Base-by-base conservation (phyloP, 1,140 invertebrate genomes). In the Conopomorpha cramerella region DNA sequence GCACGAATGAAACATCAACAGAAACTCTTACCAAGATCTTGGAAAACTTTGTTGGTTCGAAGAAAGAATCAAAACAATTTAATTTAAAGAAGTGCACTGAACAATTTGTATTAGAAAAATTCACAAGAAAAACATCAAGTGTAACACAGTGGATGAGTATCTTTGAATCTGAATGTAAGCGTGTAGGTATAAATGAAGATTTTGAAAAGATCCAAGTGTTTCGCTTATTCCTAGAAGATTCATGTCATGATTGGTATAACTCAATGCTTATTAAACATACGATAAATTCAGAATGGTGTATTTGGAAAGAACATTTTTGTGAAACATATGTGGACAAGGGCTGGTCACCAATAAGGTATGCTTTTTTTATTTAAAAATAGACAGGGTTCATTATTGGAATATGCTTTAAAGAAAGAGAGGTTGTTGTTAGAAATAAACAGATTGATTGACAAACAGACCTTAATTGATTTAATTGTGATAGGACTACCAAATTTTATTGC, bases 251-350 rank as follows among this genome's bases (percentile, higher is more conserved):
- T 32, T 68, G 59, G 57, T 60, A 60, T 39, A 49, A 25, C 32
- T 46, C 43, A 11, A 54, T 57, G 46, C 28, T 63, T 7, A 57
- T 55, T 27, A 59, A 56, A 28, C 11, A 36, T 36, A 48, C 45
- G 16, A 17, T 53, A 15, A 38, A 45, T n/a, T 53, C 45, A 7
- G 40, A 56, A 31, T 64, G 60, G 58, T 3, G 1, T 1, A 38
- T 30, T 13, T 68, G 53, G 59, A 61, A 55, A 52, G 13, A 48
- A 29, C 51, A 31, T 3, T 67, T 59, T 41, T 51, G 43, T 43
- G 43, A 57, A 32, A 54, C 55, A 25, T 66, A 41, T 51, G 44
- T 25, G 15, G 23, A 49, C 26, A 52, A 50, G 28, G 46, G 55
- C n/a, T 65, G 56, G 51, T 37, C 40, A 12, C 41, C 40, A 16